Evolutionary conservation across 2,888 invertebrate species (phyloP).

Genomic region (Chydorus sphaericus): DNA sequence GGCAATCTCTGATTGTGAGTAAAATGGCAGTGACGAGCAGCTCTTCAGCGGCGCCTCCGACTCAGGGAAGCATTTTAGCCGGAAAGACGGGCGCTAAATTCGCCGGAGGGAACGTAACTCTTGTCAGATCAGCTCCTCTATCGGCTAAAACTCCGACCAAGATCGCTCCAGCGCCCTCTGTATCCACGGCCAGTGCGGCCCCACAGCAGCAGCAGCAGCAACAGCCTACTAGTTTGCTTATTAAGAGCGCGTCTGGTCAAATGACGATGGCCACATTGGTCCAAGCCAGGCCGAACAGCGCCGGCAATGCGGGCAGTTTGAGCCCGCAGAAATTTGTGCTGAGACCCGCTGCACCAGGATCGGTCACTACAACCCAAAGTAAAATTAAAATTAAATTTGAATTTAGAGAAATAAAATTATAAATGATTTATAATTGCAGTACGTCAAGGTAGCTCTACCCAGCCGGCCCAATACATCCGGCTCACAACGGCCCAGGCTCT

Average conservation of each 20-base stretch:
- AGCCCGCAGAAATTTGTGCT: slow-evolving; percentile 8
- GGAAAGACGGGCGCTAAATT: slow-evolving; percentile 1
- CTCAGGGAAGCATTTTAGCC: background rate
- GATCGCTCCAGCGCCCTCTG: slow-evolving; percentile 45
- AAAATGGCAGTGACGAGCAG: slow-evolving; percentile 27
- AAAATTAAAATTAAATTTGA: background rate
- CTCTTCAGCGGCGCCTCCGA: background rate
- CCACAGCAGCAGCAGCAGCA: background rate
- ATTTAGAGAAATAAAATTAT: background rate
- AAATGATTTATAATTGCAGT: background rate
- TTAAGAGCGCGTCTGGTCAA: slow-evolving; percentile 8
- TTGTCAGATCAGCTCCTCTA: slow-evolving; percentile 19
- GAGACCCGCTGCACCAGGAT: slow-evolving; percentile 3
- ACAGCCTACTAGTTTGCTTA: slow-evolving; percentile 8
- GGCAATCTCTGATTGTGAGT: slow-evolving; percentile 34
- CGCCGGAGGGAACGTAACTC: slow-evolving; percentile 4
- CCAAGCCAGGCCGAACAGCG: background rate
- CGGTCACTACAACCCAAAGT: background rate
- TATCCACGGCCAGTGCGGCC: slow-evolving; percentile 18
- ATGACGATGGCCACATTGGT: slow-evolving; percentile 8
- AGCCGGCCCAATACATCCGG: slow-evolving; percentile 10
- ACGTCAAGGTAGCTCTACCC: background rate
- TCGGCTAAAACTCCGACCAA: slow-evolving; percentile 47
- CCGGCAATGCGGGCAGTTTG: background rate
- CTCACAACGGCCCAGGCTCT: slow-evolving; percentile 12